Evolutionary conservation across 2,888 invertebrate species (phyloP).

Genomic region (Epirrhoe tristata): DNA sequence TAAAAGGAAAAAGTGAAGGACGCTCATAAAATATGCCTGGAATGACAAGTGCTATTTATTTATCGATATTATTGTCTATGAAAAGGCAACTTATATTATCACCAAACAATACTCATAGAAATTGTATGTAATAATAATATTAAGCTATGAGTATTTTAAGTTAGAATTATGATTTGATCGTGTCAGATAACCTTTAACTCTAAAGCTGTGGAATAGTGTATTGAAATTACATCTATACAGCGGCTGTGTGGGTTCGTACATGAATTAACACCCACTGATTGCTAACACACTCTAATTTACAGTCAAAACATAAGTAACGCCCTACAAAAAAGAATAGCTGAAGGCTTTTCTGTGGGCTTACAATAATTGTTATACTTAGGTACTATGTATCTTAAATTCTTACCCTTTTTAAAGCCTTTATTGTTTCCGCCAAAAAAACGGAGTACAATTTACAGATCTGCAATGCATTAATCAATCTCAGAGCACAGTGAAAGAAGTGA

Average conservation of each 20-base stretch:
- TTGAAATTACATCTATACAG: background rate
- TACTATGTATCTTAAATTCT: constrained; percentile 21
- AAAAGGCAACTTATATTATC: background rate
- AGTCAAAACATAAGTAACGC: constrained; percentile 13
- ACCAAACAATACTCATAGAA: background rate
- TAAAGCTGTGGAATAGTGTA: background rate
- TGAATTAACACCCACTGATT: constrained; percentile 22
- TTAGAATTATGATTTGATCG: background rate
- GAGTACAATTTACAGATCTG: constrained; percentile 78
- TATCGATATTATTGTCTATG: background rate
- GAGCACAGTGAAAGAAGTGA: constrained; percentile 71
- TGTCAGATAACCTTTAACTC: background rate
- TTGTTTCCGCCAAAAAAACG: constrained; percentile 75
- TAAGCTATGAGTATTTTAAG: too few relatives aligned
- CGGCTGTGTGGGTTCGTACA: constrained; percentile 17
- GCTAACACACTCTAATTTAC: constrained; percentile 15
- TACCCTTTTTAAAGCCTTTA: constrained; percentile 75
- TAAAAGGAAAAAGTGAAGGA: constrained; percentile 76
- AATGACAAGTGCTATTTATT: constrained; percentile 29
- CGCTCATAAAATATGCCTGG: constrained; percentile 81
- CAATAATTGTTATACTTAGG: background rate
- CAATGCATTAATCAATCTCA: constrained; percentile 71
- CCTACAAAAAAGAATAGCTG: constrained; percentile 1
- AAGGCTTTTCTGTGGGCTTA: background rate
- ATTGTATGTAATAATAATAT: background rate